Percentiles rank a stretch among this genome's conserved stretches.
These are phyloP conservation scores for Microcebus tavaratra DNA, from an alignment of 2,113 vertebrate species.

Conservation along the genomic window DNA sequence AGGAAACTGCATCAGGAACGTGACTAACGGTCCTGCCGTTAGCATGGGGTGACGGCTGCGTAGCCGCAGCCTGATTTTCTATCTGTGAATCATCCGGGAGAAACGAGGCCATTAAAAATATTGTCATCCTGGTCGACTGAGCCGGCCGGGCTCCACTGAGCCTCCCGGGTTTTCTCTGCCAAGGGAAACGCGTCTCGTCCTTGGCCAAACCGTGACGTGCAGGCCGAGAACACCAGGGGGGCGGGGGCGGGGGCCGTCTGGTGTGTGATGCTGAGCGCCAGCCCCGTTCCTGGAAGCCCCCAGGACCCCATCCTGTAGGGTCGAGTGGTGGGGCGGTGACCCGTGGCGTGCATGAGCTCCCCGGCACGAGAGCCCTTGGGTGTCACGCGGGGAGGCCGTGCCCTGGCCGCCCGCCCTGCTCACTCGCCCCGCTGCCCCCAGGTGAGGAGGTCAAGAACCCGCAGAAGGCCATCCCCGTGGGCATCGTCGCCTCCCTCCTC, in stretches of 20 bases:
- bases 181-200: not conserved
- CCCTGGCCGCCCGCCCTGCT: rapidly evolving
- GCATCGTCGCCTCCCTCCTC: slow-evolving; percentile 95
- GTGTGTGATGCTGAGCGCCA: not conserved
- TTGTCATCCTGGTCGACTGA: not conserved
- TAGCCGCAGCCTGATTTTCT: not conserved
- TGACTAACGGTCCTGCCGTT: not conserved
- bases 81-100: not conserved
- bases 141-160: rapidly evolving
- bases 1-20: not conserved
- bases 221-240: not conserved
- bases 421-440: slow-evolving; percentile 72
- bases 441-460: slow-evolving; percentile 98
- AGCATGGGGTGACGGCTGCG: rapidly evolving
- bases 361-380: not conserved
- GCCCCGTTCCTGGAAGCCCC: too few relatives aligned
- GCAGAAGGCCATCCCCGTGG: slow-evolving; percentile 96
- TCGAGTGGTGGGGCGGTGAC: rapidly evolving
- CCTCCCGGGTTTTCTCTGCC: not conserved
- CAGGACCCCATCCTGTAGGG: not conserved
- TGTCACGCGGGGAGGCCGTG: rapidly evolving
- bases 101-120: not conserved
- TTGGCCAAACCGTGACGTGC: rapidly evolving
- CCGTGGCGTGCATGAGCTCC: not conserved
- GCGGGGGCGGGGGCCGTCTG: too few relatives aligned